These are phyloP conservation scores for Polyploca ridens DNA, from an alignment of 2,888 invertebrate genomes.

Conservation along the genomic window DNA sequence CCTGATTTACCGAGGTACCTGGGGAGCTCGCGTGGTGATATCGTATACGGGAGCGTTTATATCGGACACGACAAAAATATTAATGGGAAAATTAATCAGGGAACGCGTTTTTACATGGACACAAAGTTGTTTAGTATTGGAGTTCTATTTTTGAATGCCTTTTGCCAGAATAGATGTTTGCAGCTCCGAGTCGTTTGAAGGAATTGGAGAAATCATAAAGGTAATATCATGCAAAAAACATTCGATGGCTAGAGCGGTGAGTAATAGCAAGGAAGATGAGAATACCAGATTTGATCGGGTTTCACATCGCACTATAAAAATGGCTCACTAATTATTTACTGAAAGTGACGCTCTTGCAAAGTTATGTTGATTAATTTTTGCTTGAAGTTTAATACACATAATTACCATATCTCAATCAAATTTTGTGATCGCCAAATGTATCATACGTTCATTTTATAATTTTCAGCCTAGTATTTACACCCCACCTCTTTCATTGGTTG, in stretches of 20 bases:
- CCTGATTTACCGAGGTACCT: slow-evolving; percentile 77
- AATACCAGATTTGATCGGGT: background rate
- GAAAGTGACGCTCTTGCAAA: background rate
- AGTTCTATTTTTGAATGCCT: background rate
- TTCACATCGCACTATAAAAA: no score
- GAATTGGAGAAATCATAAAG: background rate
- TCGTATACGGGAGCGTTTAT: slow-evolving; percentile 41
- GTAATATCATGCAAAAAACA: background rate
- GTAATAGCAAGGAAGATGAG: no score
- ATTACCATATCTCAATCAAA: no score
- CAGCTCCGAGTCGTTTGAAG: background rate
- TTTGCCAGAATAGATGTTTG: background rate
- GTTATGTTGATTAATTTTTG: background rate
- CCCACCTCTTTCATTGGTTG: no score
- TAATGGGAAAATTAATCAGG: slow-evolving; percentile 29
- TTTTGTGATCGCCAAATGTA: no score
- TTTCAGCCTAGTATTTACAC: no score
- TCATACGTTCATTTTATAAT: no score
- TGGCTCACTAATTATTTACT: background rate
- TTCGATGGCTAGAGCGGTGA: no score
- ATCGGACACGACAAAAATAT: slow-evolving; percentile 38
- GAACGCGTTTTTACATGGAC: background rate
- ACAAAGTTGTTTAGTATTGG: background rate
- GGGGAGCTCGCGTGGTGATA: slow-evolving; percentile 44
- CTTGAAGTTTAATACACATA: no score